Evolutionary conservation across 2,113 vertebrate genomes (phyloP).

Genomic region (Centropus unirufus): DNA sequence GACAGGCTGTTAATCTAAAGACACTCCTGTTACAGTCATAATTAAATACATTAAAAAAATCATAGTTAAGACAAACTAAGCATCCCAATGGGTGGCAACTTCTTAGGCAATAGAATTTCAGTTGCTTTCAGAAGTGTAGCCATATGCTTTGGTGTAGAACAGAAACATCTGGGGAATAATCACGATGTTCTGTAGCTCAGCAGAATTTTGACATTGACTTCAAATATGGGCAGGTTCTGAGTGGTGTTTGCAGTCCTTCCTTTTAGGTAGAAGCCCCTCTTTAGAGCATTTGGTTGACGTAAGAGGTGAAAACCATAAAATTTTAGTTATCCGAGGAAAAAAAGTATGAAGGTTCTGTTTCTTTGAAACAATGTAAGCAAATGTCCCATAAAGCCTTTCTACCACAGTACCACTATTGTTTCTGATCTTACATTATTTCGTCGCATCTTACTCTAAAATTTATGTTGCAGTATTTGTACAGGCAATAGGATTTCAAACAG

Average conservation of each 20-base stretch:
- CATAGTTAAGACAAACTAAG: background rate
- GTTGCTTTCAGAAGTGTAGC: background rate
- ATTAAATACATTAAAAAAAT: background rate
- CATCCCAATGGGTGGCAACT: background rate
- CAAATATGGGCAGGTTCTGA: background rate
- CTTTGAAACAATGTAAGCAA: background rate
- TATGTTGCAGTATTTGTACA: background rate
- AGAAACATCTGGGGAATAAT: background rate
- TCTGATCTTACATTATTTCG: background rate
- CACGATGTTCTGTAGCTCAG: background rate
- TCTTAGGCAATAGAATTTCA: background rate
- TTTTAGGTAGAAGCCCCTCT: background rate
- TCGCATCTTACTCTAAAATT: background rate
- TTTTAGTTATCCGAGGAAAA: background rate
- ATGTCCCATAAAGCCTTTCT: background rate
- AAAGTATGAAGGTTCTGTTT: background rate
- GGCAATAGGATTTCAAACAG: conserved; percentile 15
- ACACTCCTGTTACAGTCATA: background rate
- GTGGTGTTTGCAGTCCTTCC: background rate
- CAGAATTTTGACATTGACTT: background rate
- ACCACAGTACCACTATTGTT: background rate
- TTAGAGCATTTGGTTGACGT: background rate
- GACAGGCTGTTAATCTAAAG: background rate
- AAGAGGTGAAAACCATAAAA: background rate
- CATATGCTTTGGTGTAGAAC: background rate